phyloP scores from a whole-genome alignment of 2,113 vertebrate species.

The Leiothrix lutea region DNA sequence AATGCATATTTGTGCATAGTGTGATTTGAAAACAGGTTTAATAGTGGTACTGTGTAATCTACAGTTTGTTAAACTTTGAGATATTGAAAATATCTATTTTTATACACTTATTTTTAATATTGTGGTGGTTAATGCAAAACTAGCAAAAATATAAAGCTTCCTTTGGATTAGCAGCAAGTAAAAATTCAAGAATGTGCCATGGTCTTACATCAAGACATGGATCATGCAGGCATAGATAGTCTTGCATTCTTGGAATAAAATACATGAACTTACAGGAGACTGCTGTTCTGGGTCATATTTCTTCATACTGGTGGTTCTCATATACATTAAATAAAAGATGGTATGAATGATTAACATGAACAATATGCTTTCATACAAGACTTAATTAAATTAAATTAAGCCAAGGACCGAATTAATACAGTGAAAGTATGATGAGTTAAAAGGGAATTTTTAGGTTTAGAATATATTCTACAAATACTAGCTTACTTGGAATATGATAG shows the following conservation, averaged over 20 bases:
- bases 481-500: not conserved
- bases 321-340: not conserved
- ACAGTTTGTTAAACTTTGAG: not conserved
- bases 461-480: not conserved
- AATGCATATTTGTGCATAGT: not conserved
- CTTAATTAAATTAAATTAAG: not conserved
- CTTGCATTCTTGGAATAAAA: not conserved
- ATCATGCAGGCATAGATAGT: not conserved
- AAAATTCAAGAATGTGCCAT: not conserved
- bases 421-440: not conserved
- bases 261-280: not conserved
- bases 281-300: not conserved
- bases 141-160: not conserved
- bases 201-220: not conserved
- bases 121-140: not conserved
- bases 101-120: not conserved
- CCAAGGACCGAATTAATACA: not conserved
- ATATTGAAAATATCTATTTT: not conserved
- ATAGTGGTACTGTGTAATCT: not conserved
- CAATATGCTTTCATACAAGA: not conserved
- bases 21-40: not conserved
- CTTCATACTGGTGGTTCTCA: not conserved
- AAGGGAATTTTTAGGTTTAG: not conserved
- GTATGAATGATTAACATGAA: not conserved
- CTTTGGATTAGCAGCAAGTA: not conserved